phyloP scores from a whole-genome alignment of 2,797 vertebrate species.

The Microtus agrestis region DNA sequence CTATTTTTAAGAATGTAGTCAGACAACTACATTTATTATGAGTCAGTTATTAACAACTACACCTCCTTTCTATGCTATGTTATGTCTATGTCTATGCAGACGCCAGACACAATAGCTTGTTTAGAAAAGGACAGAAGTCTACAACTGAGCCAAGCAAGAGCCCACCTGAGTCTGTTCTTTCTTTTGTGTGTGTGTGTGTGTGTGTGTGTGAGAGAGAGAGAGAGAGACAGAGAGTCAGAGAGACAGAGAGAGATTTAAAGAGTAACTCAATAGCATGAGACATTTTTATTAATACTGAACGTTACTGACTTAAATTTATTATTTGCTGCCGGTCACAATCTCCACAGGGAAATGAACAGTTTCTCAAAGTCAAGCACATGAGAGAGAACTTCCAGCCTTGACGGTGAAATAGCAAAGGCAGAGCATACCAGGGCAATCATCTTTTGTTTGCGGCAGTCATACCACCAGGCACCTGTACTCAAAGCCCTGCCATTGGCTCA shows the following conservation, averaged over 20 bases:
- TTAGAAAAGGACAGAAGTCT: conserved; percentile 9
- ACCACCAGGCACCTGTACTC: not conserved
- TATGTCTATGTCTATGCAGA: not conserved
- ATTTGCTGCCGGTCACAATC: conserved; percentile 15
- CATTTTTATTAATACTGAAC: conserved; percentile 17
- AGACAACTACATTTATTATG: conserved; percentile 50
- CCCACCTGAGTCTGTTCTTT: not conserved
- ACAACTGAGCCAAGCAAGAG: not conserved
- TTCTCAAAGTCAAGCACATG: conserved; percentile 6
- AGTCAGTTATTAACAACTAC: conserved; percentile 45
- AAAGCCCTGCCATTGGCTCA: not conserved
- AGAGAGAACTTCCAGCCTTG: conserved; percentile 5
- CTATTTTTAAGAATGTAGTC: not conserved
- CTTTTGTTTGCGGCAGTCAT: not conserved
- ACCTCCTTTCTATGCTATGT: not conserved
- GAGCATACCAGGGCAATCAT: not conserved
- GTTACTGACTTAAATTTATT: conserved; percentile 24
- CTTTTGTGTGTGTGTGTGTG: not conserved
- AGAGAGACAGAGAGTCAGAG: too few relatives aligned
- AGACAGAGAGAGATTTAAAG: not conserved
- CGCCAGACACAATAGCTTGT: not conserved
- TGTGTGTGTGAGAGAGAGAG: not conserved
- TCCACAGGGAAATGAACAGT: not conserved
- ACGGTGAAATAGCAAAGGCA: not conserved
- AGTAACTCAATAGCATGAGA: conserved; percentile 33